Evolutionary conservation across 1,140 invertebrate species (phyloP), one percentile per base, ranked within the genome.

Genomic region (Copidosoma floridanum): DNA sequence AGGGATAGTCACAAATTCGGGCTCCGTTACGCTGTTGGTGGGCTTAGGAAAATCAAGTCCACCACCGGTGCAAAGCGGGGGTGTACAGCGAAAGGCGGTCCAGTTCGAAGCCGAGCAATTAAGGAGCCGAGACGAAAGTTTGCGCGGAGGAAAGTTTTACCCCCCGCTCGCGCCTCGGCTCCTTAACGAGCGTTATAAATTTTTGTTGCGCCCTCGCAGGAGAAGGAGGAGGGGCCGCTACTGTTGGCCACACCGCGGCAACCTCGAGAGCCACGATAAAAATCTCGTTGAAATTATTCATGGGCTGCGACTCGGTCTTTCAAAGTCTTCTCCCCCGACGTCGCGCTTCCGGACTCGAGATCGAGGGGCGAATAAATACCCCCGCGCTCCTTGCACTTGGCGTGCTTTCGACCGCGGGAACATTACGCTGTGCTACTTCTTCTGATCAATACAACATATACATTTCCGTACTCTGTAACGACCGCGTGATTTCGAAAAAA

Each of bases 121-220:
- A 76, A 72, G 71, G 68, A 61, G 35, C 8, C 24, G 20, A 4
- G 18, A 66, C 65, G 65, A 71, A 74, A 74, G 46, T 75, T 74
- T 69, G 27, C 38, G 29, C 40, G 10, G 32, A 75, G 75, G 69
- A 71, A 73, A 75, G 73, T 71, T 70, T 63, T 29, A 47, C 35
- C 20, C 21, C 35, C 8, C 21, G 11, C 47, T 57, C 38, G 29
- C 38, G 43, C 11, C 29, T 47, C 11, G 11, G 53, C 26, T 44
- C 16, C 68, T 75, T 76, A 76, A 76, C 72, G 76, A 76, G 74
- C 65, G 66, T 73, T 74, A 76, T 78, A 78, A 78, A 78, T 78
- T 76, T 75, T 73, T 74, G 72, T 74, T 68, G 68, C 71, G 61
- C 65, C 59, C 43, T 6, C 29, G 6, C 6, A 12, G 6, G 6